A percentile compares a stretch with the other conserved stretches of the same genome.
Evolutionary conservation across 2,797 vertebrate species (phyloP).

Genomic region (Phrynocephalus forsythii): DNA sequence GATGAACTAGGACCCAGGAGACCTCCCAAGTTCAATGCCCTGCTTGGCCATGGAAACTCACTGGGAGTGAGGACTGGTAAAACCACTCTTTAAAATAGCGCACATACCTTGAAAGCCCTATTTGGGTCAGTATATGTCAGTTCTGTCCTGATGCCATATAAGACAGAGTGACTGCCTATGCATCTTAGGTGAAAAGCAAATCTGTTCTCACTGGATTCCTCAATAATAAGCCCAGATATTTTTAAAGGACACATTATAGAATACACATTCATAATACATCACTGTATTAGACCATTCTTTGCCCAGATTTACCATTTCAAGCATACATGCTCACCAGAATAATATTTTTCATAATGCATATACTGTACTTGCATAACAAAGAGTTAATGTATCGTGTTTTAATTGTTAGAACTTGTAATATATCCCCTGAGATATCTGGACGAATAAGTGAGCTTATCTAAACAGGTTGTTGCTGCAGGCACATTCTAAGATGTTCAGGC

Average conservation of each 20-base stretch:
- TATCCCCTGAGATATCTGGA: background rate
- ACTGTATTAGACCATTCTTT: too few species aligned
- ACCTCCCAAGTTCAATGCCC: too few species aligned
- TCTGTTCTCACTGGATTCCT: background rate
- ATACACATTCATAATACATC: too few species aligned
- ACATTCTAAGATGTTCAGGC: background rate
- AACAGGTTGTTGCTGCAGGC: background rate
- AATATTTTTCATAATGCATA: background rate
- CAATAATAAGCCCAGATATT: background rate
- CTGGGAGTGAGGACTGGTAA: too few species aligned
- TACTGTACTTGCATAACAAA: background rate
- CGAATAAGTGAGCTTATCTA: background rate
- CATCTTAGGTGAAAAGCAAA: background rate
- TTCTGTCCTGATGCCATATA: too few species aligned
- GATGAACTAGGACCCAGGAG: background rate
- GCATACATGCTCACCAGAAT: background rate
- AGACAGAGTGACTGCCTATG: too few species aligned
- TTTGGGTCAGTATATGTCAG: too few species aligned
- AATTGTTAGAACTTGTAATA: background rate
- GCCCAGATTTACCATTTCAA: background rate
- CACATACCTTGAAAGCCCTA: too few species aligned
- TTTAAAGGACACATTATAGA: background rate
- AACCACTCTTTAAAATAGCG: too few species aligned
- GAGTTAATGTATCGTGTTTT: background rate
- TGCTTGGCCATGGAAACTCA: too few species aligned